Evolutionary conservation across 2,113 vertebrate genomes (phyloP), one percentile per base, ranked within the genome.

Genomic region (Patagioenas fasciata): DNA sequence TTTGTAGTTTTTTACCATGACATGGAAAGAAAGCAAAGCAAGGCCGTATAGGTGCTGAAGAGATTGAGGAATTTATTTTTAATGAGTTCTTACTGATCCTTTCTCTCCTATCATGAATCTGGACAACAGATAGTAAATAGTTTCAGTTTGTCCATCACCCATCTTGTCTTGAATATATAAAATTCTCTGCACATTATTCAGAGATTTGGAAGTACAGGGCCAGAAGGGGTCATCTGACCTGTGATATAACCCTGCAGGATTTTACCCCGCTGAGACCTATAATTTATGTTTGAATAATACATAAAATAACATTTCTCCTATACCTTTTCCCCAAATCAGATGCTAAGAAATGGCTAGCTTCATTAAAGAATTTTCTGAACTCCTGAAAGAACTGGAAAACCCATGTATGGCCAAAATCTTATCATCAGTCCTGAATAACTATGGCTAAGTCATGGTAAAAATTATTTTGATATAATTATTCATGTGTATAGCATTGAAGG

Each of bases 231-330:
- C 80, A 89, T 50, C 40, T 89, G 86, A 88, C 61, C 60, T 73
- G 21, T 80, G 13, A 11, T 91, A n/a, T 84, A 80, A 70, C 58
- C 6, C 10, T 23, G 58, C 15, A 81, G 65, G 87, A 84, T 87
- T 89, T 74, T 78, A 79, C 36, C 29, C 47, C 79, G 29, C 5
- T 89, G 42, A 91, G 65, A 50, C 20, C 7, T 57, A 47, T 91
- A 89, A 93, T 85, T 89, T 89, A 74, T 91, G n/a, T 66, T 85
- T 91, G n/a, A 85, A 70, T 85, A 94, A 89, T 78, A 62, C 5
- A 65, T 80, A 70, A 24, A 91, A 54, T 70, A 84, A 0, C 8
- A 34, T 83, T 91, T 82, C 21, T 88, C 13, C 64, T 64, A n/a
- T 32, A 69, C 7, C 3, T 69, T 84, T 70, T 88, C 26, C 5